phyloP scores from a whole-genome alignment of 1,140 invertebrate species.

The Dolichoris vasculosae region DNA sequence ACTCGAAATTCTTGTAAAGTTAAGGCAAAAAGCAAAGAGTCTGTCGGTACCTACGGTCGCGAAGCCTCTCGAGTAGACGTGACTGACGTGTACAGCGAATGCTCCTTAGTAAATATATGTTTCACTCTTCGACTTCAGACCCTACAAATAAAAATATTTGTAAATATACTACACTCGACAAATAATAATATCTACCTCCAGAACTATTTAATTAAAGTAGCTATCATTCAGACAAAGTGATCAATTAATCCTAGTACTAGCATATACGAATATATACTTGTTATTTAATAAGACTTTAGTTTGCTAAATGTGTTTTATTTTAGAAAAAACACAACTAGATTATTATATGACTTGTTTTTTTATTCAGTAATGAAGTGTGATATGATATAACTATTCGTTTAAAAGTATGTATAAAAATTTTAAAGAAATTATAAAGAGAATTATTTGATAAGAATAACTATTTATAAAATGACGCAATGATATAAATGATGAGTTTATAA shows the following conservation, averaged over 20 bases:
- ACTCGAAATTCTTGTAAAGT: background rate
- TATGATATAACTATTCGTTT: too few species aligned
- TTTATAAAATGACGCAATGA: too few species aligned
- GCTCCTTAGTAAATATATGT: constrained; percentile 74
- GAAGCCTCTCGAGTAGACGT: constrained; percentile 20
- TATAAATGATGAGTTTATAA: too few species aligned
- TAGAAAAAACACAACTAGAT: too few species aligned
- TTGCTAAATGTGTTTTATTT: too few species aligned
- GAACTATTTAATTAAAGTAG: background rate
- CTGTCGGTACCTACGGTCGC: constrained; percentile 36
- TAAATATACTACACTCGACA: background rate
- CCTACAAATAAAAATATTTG: constrained; percentile 60
- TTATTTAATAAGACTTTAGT: too few species aligned
- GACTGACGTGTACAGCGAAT: constrained; percentile 19
- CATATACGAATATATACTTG: too few species aligned
- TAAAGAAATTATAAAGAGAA: too few species aligned
- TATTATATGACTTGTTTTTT: too few species aligned
- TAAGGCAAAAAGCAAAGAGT: constrained; percentile 16
- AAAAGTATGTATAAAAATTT: too few species aligned
- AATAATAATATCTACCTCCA: background rate
- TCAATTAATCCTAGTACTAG: background rate
- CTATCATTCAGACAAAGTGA: background rate
- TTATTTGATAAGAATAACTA: too few species aligned
- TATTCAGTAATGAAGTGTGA: too few species aligned
- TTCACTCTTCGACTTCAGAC: constrained; percentile 68